A percentile compares a stretch with the other conserved stretches of the same genome.
Evolutionary conservation across 2,113 vertebrate genomes (phyloP).

Genomic region (Terrapene triunguis): DNA sequence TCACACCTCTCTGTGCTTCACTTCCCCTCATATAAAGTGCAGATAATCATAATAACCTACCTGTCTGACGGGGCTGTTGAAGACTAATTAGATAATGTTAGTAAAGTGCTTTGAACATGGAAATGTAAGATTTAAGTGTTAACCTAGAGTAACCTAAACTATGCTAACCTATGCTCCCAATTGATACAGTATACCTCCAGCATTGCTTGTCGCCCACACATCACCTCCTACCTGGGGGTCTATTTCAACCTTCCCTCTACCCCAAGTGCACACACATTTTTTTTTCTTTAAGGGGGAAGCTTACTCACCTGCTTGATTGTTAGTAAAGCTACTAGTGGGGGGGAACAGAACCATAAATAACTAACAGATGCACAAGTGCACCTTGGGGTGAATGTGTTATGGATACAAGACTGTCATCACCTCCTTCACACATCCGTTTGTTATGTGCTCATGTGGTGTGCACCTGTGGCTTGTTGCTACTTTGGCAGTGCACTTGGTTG

Average conservation of each 20-base stretch:
- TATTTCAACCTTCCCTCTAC: not conserved
- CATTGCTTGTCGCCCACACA: not conserved
- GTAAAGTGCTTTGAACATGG: not conserved
- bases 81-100: not conserved
- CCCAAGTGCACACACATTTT: not conserved
- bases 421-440: not conserved
- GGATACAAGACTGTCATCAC: not conserved
- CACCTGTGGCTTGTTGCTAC: not conserved
- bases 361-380: not conserved
- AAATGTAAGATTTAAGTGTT: not conserved
- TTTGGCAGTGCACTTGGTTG: not conserved
- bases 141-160: too few relatives aligned
- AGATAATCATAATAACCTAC: not conserved
- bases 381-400: not conserved
- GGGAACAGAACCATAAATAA: not conserved
- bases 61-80: not conserved
- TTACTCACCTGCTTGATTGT: not conserved
- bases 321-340: not conserved
- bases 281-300: not conserved
- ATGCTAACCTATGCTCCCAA: not conserved
- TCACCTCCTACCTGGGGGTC: not conserved
- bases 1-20: not conserved
- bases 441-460: not conserved
- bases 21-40: not conserved
- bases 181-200: not conserved